Evolutionary conservation across 1,140 invertebrate genomes (phyloP).

Genomic region (Hylyphantes graminicola): DNA sequence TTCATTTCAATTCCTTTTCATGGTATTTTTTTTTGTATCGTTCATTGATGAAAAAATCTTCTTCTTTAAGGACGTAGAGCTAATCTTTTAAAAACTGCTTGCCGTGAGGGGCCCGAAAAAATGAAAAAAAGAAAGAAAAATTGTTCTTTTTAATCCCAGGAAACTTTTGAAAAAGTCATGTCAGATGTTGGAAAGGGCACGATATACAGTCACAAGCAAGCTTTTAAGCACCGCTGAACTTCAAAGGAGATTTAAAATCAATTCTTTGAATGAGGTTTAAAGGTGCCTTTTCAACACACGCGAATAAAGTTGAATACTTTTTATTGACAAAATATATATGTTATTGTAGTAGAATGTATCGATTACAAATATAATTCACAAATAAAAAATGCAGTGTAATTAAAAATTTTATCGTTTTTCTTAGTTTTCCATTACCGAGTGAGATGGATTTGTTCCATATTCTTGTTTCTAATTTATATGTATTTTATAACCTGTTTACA

Average conservation of each 20-base stretch:
- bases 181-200: slow-evolving; percentile 19
- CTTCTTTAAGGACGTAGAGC: slow-evolving; percentile 25
- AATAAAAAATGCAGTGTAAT: no score
- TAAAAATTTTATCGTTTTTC: no score
- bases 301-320: no score
- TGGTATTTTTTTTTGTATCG: slow-evolving; percentile 6
- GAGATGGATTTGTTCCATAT: no score
- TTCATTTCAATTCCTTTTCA: background rate
- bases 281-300: background rate
- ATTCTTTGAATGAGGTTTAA: background rate
- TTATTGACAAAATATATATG: no score
- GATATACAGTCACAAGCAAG: background rate
- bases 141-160: slow-evolving; percentile 5
- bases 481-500: no score
- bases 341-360: no score
- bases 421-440: no score
- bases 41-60: background rate
- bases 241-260: background rate
- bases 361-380: no score
- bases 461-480: no score
- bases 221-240: slow-evolving; percentile 19
- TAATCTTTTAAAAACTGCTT: slow-evolving; percentile 36
- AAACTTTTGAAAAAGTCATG: slow-evolving; percentile 24
- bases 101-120: background rate
- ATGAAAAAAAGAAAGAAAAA: background rate